Evolutionary conservation across 2,113 vertebrate species (phyloP).

Genomic region (Pelodiscus sinensis): DNA sequence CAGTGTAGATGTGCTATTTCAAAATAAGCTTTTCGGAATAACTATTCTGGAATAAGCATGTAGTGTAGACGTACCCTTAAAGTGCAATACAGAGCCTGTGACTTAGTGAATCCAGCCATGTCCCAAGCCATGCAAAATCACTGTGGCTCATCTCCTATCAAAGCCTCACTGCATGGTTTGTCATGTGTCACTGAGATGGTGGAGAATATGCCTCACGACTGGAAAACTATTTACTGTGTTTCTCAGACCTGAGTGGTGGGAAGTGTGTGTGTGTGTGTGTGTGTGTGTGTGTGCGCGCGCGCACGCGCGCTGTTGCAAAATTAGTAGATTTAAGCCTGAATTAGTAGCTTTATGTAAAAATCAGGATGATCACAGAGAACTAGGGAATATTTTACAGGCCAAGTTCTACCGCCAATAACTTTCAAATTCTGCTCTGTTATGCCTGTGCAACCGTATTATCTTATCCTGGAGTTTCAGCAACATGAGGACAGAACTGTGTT

Average conservation of each 20-base stretch:
- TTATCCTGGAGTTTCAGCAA: background rate
- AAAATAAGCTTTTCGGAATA: too few relatives aligned
- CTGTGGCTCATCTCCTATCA: background rate
- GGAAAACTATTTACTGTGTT: background rate
- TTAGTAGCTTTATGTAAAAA: too few relatives aligned
- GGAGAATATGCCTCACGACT: background rate
- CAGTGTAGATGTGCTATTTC: too few relatives aligned
- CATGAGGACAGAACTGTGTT: background rate
- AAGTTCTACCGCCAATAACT: background rate
- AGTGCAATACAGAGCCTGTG: background rate
- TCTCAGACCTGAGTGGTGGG: background rate
- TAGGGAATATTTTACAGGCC: background rate
- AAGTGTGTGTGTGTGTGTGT: background rate
- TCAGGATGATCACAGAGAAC: too few relatives aligned
- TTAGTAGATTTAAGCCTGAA: too few relatives aligned
- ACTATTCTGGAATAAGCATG: too few relatives aligned
- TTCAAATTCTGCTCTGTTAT: background rate
- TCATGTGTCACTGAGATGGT: accelerated
- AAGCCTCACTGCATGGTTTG: background rate
- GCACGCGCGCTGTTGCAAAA: too few relatives aligned
- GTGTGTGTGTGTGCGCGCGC: background rate
- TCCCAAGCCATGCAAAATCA: background rate
- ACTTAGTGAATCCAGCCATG: background rate
- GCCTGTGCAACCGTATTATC: background rate
- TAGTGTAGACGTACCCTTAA: too few relatives aligned